Conservation (phyloP, 2,888 invertebrate species). For the Drosophila nigricruria region DNA sequence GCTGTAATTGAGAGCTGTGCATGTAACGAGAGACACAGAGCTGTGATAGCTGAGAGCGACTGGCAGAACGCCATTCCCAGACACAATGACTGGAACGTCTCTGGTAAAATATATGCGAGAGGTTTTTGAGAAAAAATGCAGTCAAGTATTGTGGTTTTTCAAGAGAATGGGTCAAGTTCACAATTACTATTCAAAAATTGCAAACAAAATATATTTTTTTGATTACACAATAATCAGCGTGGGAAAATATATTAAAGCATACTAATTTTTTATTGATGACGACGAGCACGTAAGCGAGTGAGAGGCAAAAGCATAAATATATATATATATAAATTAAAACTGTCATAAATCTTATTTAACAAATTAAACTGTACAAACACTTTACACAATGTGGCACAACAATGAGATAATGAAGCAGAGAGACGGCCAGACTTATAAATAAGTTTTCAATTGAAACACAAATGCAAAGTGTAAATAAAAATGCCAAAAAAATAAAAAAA, state of each 20-base stretch:
- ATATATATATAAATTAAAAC: slow-evolving; percentile 33
- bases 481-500: slow-evolving; percentile 18
- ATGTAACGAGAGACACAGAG: slow-evolving; percentile 31
- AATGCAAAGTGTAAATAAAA: slow-evolving; percentile 51
- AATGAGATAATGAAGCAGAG: slow-evolving; percentile 23
- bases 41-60: slow-evolving; percentile 18
- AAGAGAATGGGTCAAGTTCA: slow-evolving; percentile 35
- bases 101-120: slow-evolving; percentile 47
- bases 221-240: slow-evolving; percentile 67
- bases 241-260: slow-evolving; percentile 51
- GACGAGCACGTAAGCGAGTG: slow-evolving; percentile 4
- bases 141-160: slow-evolving; percentile 40
- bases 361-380: slow-evolving; percentile 60
- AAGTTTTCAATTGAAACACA: slow-evolving; percentile 53
- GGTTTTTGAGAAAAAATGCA: slow-evolving; percentile 29
- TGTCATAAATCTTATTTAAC: slow-evolving; percentile 70
- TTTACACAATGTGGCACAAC: slow-evolving; percentile 33
- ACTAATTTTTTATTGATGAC: slow-evolving; percentile 39
- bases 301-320: neutral
- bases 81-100: slow-evolving; percentile 18
- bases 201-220: slow-evolving; percentile 12
- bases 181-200: slow-evolving; percentile 39
- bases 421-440: slow-evolving; percentile 26
- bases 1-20: slow-evolving; percentile 56
- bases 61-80: slow-evolving; percentile 44